These are phyloP conservation scores for Rhinopomastus cyanomelas DNA, from an alignment of 2,113 vertebrate genomes.

Conservation along the genomic window DNA sequence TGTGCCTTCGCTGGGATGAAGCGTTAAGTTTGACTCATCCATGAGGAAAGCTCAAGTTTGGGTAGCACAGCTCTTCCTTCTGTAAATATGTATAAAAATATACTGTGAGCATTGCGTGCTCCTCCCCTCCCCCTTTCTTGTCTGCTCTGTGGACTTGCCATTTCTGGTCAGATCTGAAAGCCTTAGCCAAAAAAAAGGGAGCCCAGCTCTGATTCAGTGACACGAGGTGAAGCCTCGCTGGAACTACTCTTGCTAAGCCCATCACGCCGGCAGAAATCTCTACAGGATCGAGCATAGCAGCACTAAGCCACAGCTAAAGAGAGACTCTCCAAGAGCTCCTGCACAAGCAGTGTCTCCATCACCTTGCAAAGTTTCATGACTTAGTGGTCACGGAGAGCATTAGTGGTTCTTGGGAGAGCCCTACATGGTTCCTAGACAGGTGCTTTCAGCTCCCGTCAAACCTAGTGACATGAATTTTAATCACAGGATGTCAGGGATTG, in stretches of 20 bases:
- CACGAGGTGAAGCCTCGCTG: neutral
- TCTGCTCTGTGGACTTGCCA: slow-evolving; percentile 10
- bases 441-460: neutral
- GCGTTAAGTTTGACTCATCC: slow-evolving; percentile 67
- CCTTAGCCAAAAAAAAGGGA: neutral
- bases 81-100: slow-evolving; percentile 66
- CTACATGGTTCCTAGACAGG: neutral
- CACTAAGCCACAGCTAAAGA: neutral
- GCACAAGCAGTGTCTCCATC: neutral
- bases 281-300: neutral
- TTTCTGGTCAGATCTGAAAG: slow-evolving; percentile 5
- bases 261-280: neutral
- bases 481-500: no score
- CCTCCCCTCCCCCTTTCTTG: slow-evolving; percentile 45
- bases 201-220: neutral
- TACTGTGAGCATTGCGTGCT: slow-evolving; percentile 59
- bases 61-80: slow-evolving; percentile 63
- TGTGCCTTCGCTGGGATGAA: slow-evolving; percentile 26
- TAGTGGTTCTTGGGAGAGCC: neutral
- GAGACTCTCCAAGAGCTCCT: neutral
- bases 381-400: neutral
- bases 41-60: slow-evolving; percentile 59
- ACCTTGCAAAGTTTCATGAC: neutral
- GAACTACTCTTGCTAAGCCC: neutral
- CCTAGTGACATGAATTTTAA: no score